Base-by-base conservation (phyloP, 2,888 invertebrate species). In the Lepidochrysops patricia region DNA sequence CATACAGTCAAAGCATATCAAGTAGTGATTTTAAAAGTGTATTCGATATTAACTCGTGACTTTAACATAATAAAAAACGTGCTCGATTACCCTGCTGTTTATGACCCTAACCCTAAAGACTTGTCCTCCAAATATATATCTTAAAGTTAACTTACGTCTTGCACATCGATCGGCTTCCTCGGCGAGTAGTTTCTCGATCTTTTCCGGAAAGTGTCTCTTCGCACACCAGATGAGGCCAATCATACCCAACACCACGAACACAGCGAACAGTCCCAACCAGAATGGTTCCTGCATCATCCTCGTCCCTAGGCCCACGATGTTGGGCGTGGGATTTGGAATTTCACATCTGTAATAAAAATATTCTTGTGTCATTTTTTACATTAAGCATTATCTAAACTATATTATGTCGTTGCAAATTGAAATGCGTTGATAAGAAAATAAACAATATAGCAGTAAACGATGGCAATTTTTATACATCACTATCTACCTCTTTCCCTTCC, bases 281-380 rank as follows among this genome's bases (percentile, higher is more conserved):
- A 97, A 96, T 0, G 96, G 96, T 76, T 96, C 96, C 69, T 95
- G 94, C 29, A 96, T 86, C 94, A 97, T 95, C 26, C 95, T 88
- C 68, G 95, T 93, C 7, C 95, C 95, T 15, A 96, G 85, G 3
- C 88, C 77, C 23, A 86, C 79, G 62, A 88, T 87, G 62, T 84
- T 84, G 1, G 88, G 87, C 0, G 80, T 78, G 0, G 88, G 87
- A 70, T 93, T 92, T 66, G 93, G 89, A 83, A 93, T 92, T 79
- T 95, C 95, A 73, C 96, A 96, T 65, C 92, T 91, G 70, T 82
- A 37, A 58, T 9, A 63, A 64, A 62, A 56, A 7, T 43, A n/a
- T n/a, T n/a, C n/a, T n/a, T n/a, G n/a, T n/a, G n/a, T n/a, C n/a
- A n/a, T n/a, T n/a, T n/a, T n/a, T n/a, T n/a, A n/a, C n/a, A n/a